These are phyloP conservation scores for Phyllostomus discolor DNA, from an alignment of 2,113 vertebrate genomes.

Conservation along the genomic window DNA sequence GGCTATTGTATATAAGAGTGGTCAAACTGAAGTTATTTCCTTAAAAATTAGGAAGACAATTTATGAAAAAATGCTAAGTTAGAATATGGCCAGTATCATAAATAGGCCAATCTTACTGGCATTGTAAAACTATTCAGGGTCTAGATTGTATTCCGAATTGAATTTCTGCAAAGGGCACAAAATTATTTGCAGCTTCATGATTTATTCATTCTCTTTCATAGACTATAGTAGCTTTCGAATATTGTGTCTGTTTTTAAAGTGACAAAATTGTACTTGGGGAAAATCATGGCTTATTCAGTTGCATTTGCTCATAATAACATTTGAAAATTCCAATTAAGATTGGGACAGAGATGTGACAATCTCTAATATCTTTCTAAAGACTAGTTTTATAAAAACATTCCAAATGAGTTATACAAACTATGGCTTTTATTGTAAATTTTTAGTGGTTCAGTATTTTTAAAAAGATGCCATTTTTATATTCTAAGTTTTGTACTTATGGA, in stretches of 20 bases:
- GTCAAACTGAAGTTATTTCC: constrained; percentile 18
- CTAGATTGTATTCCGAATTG: constrained; percentile 42
- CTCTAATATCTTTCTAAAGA: background rate
- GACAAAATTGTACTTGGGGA: constrained; percentile 24
- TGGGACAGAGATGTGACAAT: background rate
- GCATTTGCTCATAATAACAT: constrained; percentile 33
- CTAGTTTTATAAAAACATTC: background rate
- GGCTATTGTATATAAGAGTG: background rate
- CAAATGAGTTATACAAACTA: background rate
- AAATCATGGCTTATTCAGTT: constrained; percentile 23
- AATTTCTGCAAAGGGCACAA: constrained; percentile 56
- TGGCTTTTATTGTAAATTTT: background rate
- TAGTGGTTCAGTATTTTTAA: background rate
- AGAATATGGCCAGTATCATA: constrained; percentile 22
- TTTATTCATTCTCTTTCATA: constrained; percentile 56
- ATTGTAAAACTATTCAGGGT: constrained; percentile 12
- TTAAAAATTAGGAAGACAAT: constrained; percentile 39
- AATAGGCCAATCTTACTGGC: constrained; percentile 5
- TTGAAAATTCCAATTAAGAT: constrained; percentile 45
- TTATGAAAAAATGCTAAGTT: background rate
- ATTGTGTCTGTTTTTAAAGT: constrained; percentile 38
- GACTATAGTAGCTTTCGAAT: constrained; percentile 39
- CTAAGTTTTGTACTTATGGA: background rate
- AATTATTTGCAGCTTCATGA: constrained; percentile 51
- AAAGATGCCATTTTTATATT: background rate